Percentiles rank a stretch among this genome's conserved stretches.
These are phyloP conservation scores for Psammodynastes pulverulentus DNA, from an alignment of 2,113 vertebrate genomes.

Conservation along the genomic window DNA sequence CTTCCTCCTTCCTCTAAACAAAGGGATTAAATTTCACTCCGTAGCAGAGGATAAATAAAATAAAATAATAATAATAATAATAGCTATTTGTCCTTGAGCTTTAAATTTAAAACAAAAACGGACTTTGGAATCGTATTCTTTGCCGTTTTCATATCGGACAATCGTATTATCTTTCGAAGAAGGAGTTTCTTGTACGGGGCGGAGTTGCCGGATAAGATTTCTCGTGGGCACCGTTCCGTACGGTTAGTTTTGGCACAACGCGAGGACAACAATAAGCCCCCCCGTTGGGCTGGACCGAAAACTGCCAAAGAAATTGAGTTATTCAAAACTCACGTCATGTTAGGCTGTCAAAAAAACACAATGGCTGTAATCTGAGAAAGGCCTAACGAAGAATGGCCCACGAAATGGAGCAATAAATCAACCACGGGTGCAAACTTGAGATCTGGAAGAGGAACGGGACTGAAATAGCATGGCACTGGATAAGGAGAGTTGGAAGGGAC, in stretches of 20 bases:
- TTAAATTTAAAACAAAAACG: neutral
- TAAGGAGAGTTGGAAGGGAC: neutral
- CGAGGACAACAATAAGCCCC: neutral
- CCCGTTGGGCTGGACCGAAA: neutral
- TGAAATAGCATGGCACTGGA: neutral
- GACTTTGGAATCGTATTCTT: neutral
- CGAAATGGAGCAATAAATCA: neutral
- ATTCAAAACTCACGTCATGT: neutral
- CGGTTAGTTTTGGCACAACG: neutral
- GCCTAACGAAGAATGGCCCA: neutral
- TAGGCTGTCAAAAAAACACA: neutral
- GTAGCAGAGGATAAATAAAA: neutral
- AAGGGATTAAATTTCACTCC: neutral
- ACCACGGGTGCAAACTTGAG: neutral
- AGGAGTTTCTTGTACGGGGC: slow-evolving; percentile 2
- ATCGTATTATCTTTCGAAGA: slow-evolving; percentile 5
- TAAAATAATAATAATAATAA: too few relatives aligned
- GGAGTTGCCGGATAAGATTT: neutral
- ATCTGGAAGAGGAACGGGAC: neutral
- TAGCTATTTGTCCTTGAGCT: slow-evolving; percentile 1
- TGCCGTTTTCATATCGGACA: neutral
- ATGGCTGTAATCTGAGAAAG: neutral
- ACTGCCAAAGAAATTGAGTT: neutral
- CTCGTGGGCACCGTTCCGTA: slow-evolving; percentile 1
- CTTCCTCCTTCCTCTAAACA: neutral